These are phyloP conservation scores for Manacus vitellinus DNA, from an alignment of 2,113 vertebrate species.

Conservation along the genomic window DNA sequence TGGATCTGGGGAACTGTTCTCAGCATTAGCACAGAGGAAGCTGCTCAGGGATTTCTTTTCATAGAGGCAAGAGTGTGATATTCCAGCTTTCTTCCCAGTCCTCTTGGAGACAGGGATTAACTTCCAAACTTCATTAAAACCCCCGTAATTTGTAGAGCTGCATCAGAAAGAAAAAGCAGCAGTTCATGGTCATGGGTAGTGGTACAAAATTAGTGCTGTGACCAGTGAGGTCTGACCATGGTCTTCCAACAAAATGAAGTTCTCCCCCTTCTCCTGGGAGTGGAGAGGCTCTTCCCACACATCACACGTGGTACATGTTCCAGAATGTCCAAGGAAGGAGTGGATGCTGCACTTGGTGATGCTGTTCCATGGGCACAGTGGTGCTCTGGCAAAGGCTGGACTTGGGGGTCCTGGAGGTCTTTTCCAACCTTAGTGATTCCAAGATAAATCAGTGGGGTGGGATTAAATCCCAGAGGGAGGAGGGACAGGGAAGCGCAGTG, in stretches of 20 bases:
- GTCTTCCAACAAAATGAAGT: not conserved
- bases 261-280: not conserved
- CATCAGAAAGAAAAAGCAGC: not conserved
- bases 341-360: rapidly evolving
- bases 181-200: rapidly evolving
- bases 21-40: not conserved
- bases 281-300: not conserved
- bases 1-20: not conserved
- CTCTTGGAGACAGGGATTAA: not conserved
- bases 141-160: not conserved
- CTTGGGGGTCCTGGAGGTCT: not conserved
- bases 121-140: not conserved
- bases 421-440: not conserved
- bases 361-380: not conserved
- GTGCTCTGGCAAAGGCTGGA: not conserved
- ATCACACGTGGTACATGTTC: rapidly evolving
- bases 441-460: not conserved
- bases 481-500: not conserved
- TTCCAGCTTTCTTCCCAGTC: not conserved
- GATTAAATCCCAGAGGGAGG: not conserved
- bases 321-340: too few relatives aligned
- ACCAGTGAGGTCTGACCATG: not conserved
- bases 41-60: not conserved
- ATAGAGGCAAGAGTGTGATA: rapidly evolving
- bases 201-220: not conserved